Base-by-base conservation (phyloP, 1,140 invertebrate species). In the Periplaneta americana region DNA sequence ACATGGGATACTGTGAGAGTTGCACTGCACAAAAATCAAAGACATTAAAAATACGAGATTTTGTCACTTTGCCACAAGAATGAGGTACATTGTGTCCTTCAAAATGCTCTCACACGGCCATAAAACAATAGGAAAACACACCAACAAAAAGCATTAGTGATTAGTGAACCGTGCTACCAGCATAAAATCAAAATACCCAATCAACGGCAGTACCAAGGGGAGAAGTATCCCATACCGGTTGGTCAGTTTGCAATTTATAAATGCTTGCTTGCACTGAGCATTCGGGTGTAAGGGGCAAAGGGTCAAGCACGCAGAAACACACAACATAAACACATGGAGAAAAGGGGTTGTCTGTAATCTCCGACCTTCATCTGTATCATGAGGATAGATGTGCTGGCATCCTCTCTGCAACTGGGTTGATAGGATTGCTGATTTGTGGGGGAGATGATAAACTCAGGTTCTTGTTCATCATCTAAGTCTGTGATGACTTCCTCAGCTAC, bases 401-500 rank as follows among this genome's bases (percentile, higher is more conserved):
- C 48, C n/a, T 3, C 28, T n/a, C 48, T 28, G 48, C 48, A 28
- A 8, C 48, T 66, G n/a, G 48, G n/a, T n/a, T 66, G 48, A 11
- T 9, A 22, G 6, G 22, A 22, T n/a, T 66, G 48, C 6, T 22
- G 22, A 9, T 2, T 6, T n/a, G 22, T 9, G 13, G 48, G 6
- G 22, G 48, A n/a, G 22, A 66, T 17, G 77, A 13, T 13, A 37
- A 37, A 36, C 77, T 78, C 77, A 31, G 77, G 34, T 39, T 78
- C 77, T 36, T 78, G 35, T 34, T 82, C 81, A 81, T 85, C 83
- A 66, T 28, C 48, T 37, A 85, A 57, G 84, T 85, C 83, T 75
- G 83, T 85, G 37, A 85, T 82, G 36, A 86, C 83, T 81, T 85
- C 84, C 48, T 87, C 84, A 48, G 86, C 85, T 35, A 85, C 84